Evolutionary conservation across 2,113 vertebrate species (phyloP).

Genomic region (Mormyrus lacerda): DNA sequence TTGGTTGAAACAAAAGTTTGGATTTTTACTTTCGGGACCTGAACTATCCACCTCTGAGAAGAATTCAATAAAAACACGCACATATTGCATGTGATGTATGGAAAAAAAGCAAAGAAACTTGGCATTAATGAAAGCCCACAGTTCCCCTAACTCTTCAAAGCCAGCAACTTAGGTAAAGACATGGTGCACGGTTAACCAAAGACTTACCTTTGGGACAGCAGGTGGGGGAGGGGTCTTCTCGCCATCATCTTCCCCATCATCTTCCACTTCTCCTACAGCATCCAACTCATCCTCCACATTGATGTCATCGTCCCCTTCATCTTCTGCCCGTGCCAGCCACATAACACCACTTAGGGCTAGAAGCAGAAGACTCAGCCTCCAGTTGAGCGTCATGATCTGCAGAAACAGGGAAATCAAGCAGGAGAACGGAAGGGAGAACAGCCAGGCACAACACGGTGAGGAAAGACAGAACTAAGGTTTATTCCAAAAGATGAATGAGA

Average conservation of each 20-base stretch:
- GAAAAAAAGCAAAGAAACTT: neutral
- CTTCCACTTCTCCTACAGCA: constrained; percentile 59
- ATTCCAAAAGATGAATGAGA: neutral
- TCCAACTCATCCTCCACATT: constrained; percentile 75
- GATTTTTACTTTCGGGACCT: neutral
- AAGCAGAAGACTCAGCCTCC: constrained; percentile 65
- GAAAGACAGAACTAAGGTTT: neutral
- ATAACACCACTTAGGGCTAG: constrained; percentile 57
- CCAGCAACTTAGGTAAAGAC: neutral
- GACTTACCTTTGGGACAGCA: constrained; percentile 74
- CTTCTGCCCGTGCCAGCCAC: constrained; percentile 44
- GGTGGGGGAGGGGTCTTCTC: constrained; percentile 41
- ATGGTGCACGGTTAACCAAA: neutral
- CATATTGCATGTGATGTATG: neutral
- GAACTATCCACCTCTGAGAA: neutral
- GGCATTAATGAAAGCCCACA: neutral
- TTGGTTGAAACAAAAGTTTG: neutral
- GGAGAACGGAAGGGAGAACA: neutral
- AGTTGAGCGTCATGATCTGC: constrained; percentile 81
- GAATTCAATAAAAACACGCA: neutral
- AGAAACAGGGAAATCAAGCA: neutral
- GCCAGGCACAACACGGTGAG: neutral
- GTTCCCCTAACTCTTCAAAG: neutral
- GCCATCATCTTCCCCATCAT: constrained; percentile 46
- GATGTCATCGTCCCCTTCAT: constrained; percentile 65